Evolutionary conservation across 2,797 vertebrate genomes (phyloP).

Genomic region (Halcyon badia): DNA sequence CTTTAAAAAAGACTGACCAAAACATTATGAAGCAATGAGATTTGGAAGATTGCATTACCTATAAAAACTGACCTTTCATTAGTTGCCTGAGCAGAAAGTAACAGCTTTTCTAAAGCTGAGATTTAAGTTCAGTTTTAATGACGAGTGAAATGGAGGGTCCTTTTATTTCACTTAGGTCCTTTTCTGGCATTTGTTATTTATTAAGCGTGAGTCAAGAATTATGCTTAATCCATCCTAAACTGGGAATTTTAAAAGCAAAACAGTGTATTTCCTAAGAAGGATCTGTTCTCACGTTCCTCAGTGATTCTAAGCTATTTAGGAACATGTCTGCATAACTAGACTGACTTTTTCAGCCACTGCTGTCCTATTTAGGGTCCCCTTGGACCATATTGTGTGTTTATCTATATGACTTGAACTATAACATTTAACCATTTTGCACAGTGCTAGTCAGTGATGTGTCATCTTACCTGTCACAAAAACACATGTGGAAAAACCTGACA

Average conservation of each 20-base stretch:
- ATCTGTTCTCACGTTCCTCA: not conserved
- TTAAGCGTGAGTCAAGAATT: not conserved
- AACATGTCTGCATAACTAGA: not conserved
- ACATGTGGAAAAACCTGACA: not conserved
- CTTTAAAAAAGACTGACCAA: not conserved
- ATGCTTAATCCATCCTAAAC: not conserved
- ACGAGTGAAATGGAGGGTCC: not conserved
- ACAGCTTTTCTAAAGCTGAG: not conserved
- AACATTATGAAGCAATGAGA: not conserved
- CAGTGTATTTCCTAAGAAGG: not conserved
- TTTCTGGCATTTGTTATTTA: not conserved
- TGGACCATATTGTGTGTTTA: not conserved
- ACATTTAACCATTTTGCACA: not conserved
- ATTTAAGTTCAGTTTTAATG: not conserved
- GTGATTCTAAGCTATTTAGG: not conserved
- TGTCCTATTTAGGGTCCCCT: not conserved
- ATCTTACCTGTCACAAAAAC: not conserved
- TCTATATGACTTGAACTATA: not conserved
- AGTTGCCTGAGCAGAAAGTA: not conserved
- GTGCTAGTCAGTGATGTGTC: not conserved
- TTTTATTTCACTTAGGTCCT: not conserved
- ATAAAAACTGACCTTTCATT: not conserved
- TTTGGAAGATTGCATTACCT: not conserved
- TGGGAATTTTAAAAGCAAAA: not conserved
- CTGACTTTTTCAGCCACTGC: not conserved